Conservation (phyloP, 1,140 invertebrate species). For the Mamestra configurata region DNA sequence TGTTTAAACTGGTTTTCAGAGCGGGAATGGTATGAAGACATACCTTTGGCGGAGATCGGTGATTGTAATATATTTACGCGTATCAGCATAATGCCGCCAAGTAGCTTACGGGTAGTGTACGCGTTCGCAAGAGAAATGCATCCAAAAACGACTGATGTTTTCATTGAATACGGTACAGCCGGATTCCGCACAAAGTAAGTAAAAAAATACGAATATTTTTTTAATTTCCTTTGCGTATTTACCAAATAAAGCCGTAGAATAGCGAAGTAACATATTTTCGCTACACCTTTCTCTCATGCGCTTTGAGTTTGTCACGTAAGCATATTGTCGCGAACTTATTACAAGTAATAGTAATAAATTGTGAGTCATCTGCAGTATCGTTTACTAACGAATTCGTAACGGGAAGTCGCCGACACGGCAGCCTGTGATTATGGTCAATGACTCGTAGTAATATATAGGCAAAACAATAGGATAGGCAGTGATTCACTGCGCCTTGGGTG, state of each 20-base stretch:
- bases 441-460: slow-evolving; percentile 66
- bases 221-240: slow-evolving; percentile 40
- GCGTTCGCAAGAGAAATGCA: slow-evolving; percentile 93
- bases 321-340: slow-evolving; percentile 56
- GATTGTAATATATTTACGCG: slow-evolving; percentile 84
- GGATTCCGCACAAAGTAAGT: slow-evolving; percentile 92
- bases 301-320: slow-evolving; percentile 76
- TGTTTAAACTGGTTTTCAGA: slow-evolving; percentile 68
- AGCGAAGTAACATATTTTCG: slow-evolving; percentile 48
- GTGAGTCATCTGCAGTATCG: slow-evolving; percentile 80
- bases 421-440: slow-evolving; percentile 75
- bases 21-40: slow-evolving; percentile 85
- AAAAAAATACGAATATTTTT: slow-evolving; percentile 56
- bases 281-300: slow-evolving; percentile 59
- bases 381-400: slow-evolving; percentile 74
- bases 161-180: slow-evolving; percentile 91
- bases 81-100: slow-evolving; percentile 82
- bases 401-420: slow-evolving; percentile 72
- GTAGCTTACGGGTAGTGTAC: slow-evolving; percentile 89
- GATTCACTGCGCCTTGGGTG: neutral
- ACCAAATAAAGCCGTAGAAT: slow-evolving; percentile 49
- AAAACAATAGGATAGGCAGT: slow-evolving; percentile 55
- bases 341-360: slow-evolving; percentile 57
- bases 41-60: slow-evolving; percentile 84
- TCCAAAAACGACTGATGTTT: slow-evolving; percentile 89